These are phyloP conservation scores for Xenops minutus DNA, from an alignment of 2,797 vertebrate genomes.

Conservation along the genomic window DNA sequence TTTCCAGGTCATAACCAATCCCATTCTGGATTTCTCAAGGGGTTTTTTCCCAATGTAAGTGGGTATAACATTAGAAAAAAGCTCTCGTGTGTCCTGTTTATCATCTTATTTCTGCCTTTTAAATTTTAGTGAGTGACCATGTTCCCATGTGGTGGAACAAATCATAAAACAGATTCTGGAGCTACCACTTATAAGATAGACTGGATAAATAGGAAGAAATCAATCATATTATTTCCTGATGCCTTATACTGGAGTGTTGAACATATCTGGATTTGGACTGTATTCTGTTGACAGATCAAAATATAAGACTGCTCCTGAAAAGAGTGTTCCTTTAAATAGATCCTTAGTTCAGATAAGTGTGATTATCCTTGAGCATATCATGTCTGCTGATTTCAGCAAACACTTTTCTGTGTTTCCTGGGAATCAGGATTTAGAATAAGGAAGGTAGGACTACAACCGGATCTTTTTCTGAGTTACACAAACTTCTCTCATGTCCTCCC, in stretches of 20 bases:
- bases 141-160: neutral
- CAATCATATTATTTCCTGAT: neutral
- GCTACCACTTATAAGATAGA: neutral
- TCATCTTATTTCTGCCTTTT: neutral
- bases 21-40: neutral
- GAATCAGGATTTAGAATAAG: neutral
- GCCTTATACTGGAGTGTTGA: neutral
- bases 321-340: neutral
- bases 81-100: rapidly evolving
- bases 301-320: neutral
- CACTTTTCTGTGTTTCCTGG: neutral
- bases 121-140: neutral
- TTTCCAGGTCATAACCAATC: neutral
- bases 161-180: neutral
- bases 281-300: neutral
- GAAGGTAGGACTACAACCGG: neutral
- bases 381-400: neutral
- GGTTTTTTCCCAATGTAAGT: neutral
- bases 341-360: neutral
- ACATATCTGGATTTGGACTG: neutral
- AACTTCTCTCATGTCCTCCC: neutral
- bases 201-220: neutral
- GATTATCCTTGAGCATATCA: neutral
- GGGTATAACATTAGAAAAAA: neutral
- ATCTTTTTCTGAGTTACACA: neutral